phyloP scores from a whole-genome alignment of 2,888 invertebrate genomes.

The Portevinia maculata region DNA sequence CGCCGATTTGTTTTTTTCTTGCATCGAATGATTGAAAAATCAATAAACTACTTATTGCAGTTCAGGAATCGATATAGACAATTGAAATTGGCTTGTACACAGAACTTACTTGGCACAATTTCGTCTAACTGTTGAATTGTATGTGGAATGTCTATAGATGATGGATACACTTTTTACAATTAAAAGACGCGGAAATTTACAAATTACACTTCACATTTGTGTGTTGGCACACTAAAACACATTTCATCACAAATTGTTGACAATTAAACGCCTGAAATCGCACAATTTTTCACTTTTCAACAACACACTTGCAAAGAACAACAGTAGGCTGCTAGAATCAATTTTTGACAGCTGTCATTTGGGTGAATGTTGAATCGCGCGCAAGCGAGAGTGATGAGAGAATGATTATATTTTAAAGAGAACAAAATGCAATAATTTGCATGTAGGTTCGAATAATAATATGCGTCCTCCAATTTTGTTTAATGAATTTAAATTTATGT shows the following conservation, averaged over 20 bases:
- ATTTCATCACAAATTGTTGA: neutral
- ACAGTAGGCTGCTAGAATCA: slow-evolving; percentile 20
- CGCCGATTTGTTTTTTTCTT: neutral
- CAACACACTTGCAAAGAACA: slow-evolving; percentile 45
- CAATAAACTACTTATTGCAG: neutral
- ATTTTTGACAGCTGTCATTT: slow-evolving; percentile 39
- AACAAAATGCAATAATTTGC: no score
- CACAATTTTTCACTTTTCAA: slow-evolving; percentile 17
- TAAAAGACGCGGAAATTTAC: neutral
- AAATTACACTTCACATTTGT: neutral
- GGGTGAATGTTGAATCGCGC: neutral
- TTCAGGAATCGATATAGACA: no score
- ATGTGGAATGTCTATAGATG: neutral
- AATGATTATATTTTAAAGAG: no score
- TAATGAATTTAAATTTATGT: no score
- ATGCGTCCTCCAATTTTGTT: no score
- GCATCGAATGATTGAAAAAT: neutral
- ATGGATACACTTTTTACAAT: neutral
- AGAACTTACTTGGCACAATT: neutral
- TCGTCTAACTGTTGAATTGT: neutral
- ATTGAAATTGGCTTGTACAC: neutral
- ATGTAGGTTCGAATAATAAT: no score
- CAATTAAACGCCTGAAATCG: neutral
- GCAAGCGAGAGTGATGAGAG: no score
- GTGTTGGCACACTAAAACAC: neutral